A percentile compares a stretch with the other conserved stretches of the same genome.
phyloP scores from a whole-genome alignment of 2,888 invertebrate genomes.

The Caenorhabditis virilis region DNA sequence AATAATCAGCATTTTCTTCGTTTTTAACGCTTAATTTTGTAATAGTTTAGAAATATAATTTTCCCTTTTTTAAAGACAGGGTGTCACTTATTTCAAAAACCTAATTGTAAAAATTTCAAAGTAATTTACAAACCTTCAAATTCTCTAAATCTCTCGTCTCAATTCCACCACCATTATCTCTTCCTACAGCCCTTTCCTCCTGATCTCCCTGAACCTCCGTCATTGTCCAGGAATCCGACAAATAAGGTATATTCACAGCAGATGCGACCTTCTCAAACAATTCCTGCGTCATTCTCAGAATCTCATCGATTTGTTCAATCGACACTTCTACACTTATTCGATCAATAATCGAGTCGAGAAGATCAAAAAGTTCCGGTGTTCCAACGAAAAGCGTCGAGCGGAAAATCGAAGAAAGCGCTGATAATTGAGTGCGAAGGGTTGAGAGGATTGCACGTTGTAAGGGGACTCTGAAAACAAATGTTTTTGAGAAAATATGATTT shows the following conservation, averaged over 20 bases:
- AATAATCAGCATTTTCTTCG: too few relatives aligned
- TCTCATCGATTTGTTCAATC: slow-evolving; percentile 27
- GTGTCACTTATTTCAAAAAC: too few relatives aligned
- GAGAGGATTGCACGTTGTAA: slow-evolving; percentile 34
- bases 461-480: slow-evolving; percentile 27
- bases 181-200: too few relatives aligned
- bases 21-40: too few relatives aligned
- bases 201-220: slow-evolving; percentile 28
- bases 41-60: too few relatives aligned
- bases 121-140: too few relatives aligned
- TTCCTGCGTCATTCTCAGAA: slow-evolving; percentile 15
- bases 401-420: slow-evolving; percentile 27
- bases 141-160: too few relatives aligned
- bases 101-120: too few relatives aligned
- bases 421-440: slow-evolving; percentile 28
- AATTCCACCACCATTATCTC: too few relatives aligned
- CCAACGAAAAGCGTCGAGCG: slow-evolving; percentile 27
- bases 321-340: slow-evolving; percentile 15
- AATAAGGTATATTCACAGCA: slow-evolving; percentile 25
- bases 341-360: slow-evolving; percentile 21
- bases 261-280: slow-evolving; percentile 26
- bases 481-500: too few relatives aligned
- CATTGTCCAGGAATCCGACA: slow-evolving; percentile 53
- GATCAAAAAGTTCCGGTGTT: slow-evolving; percentile 25
- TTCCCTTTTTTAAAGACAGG: too few relatives aligned